A percentile compares a stretch with the other conserved stretches of the same genome.
Conservation (phyloP, 2,113 vertebrate species). For the Lutjanus erythropterus region DNA sequence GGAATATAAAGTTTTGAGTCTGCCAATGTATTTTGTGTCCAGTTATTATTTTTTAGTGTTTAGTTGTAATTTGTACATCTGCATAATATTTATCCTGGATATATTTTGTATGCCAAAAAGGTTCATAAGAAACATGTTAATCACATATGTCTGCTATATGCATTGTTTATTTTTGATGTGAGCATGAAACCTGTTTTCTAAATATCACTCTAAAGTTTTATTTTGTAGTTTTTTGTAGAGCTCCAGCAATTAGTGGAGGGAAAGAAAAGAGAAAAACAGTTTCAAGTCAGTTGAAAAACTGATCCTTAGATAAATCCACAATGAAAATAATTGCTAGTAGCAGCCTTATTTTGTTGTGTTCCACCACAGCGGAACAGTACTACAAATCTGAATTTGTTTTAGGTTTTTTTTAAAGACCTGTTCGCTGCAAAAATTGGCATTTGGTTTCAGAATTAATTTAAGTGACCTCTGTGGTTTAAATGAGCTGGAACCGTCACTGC, state of each 20-base stretch:
- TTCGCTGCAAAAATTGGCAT: not conserved
- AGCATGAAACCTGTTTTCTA: too few relatives aligned
- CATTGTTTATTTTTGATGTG: too few relatives aligned
- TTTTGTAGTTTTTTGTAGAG: not conserved
- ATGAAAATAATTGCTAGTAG: not conserved
- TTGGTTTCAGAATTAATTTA: not conserved
- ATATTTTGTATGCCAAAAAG: too few relatives aligned
- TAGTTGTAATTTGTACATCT: too few relatives aligned
- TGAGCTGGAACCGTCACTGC: not conserved
- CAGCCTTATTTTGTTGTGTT: not conserved
- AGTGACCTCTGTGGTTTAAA: not conserved
- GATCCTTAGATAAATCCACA: too few relatives aligned
- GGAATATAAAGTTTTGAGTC: not conserved
- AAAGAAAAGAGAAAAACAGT: too few relatives aligned
- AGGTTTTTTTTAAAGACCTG: too few relatives aligned
- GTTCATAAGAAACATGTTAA: not conserved
- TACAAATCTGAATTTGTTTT: not conserved
- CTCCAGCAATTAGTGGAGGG: not conserved
- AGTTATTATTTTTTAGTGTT: too few relatives aligned
- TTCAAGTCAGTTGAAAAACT: too few relatives aligned
- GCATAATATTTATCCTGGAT: not conserved
- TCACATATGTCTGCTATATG: too few relatives aligned
- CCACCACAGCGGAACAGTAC: not conserved
- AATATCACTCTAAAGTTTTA: not conserved
- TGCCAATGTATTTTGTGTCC: not conserved